Base-by-base conservation (phyloP, 2,797 vertebrate genomes). In the Gymnodraco acuticeps region DNA sequence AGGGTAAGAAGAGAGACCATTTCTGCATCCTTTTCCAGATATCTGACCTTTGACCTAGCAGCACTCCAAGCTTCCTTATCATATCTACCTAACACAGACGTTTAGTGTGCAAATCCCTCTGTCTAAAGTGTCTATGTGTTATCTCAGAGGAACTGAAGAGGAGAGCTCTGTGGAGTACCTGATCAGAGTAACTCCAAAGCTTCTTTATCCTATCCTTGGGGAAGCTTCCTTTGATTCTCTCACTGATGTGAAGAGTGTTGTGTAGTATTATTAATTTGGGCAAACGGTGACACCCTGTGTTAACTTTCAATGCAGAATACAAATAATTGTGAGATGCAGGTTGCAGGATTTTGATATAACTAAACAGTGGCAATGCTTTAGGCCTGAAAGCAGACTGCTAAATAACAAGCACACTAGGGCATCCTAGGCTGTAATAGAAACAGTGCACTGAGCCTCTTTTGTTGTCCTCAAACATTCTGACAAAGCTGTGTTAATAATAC, bases 1-100 rank as follows among this genome's bases (percentile, higher is more conserved):
- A 73, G 98, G 98, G 98, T 99, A 83, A 98, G 97, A 67, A 19
- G 59, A 65, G 43, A 43, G 23, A 23, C 27, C 10, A 16, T 81
- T 64, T 71, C 20, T 55, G 55, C 1, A 14, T 33, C 10, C 1
- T 83, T 63, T 81, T 78, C 84, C 43, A 8, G 0, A 50, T 51
- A 70, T 84, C 76, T 87, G 80, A 85, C 76, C 78, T 84, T 80
- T 89, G 84, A 77, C 46, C 59, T 65, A 74, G 80, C 69, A 20
- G 12, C 1, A 11, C 52, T 45, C 16, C 0, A 3, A 52, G 15
- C 12, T 67, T 73, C 19, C 68, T 84, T 77, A 79, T 90, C 82
- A 53, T 53, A 78, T 76, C 81, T 56, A 52, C 55, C 67, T 73
- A 55, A 13, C 42, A 14, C 63, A 61, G 54, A 68, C 41, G 48